A percentile compares a stretch with the other conserved stretches of the same genome.
Conservation (phyloP, 2,113 vertebrate species). For the Penelope pileata region DNA sequence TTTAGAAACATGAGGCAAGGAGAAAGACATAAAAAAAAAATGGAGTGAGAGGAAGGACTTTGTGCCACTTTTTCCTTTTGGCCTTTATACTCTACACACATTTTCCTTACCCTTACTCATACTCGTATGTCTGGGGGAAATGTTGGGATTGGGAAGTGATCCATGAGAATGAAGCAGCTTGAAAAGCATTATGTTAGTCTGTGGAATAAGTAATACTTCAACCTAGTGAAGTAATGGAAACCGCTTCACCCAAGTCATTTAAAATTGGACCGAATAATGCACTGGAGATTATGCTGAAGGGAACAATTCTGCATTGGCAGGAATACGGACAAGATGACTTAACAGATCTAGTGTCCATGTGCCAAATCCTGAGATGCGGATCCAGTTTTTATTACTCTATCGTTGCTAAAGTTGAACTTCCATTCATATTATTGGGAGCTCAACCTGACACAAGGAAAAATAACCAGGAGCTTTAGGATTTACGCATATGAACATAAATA, state of each 20-base stretch:
- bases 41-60: constrained; percentile 28
- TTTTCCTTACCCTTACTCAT: constrained; percentile 67
- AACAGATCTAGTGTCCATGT: constrained; percentile 53
- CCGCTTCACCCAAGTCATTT: constrained; percentile 65
- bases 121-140: constrained; percentile 54
- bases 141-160: constrained; percentile 66
- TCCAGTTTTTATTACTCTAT: constrained; percentile 61
- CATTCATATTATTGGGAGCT: constrained; percentile 34
- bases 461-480: neutral
- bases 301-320: constrained; percentile 66
- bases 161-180: constrained; percentile 67
- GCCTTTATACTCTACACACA: constrained; percentile 58
- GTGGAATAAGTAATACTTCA: constrained; percentile 73
- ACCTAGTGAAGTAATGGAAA: constrained; percentile 75
- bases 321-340: constrained; percentile 61
- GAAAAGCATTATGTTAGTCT: constrained; percentile 70
- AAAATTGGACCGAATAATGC: constrained; percentile 62
- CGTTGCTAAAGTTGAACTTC: constrained; percentile 42
- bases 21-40: constrained; percentile 35
- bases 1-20: constrained; percentile 45
- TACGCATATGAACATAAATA: neutral
- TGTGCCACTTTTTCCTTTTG: constrained; percentile 62
- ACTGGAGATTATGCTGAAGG: constrained; percentile 65
- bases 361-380: constrained; percentile 60
- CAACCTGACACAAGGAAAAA: constrained; percentile 12